A percentile compares a stretch with the other conserved stretches of the same genome.
phyloP scores from a whole-genome alignment of 2,888 invertebrate genomes.

The Philaethria dido region DNA sequence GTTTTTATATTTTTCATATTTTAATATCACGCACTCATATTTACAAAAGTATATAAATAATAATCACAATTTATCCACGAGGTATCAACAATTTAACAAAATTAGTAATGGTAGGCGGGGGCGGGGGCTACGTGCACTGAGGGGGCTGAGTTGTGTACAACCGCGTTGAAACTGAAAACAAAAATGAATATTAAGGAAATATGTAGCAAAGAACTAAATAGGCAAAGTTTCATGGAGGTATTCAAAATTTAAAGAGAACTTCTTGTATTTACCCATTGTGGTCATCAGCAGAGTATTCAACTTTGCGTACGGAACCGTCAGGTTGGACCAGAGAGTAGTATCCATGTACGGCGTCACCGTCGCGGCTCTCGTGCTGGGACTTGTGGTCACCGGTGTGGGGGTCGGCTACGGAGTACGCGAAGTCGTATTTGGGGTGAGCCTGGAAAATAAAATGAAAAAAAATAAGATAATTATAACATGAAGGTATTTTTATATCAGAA shows the following conservation, averaged over 20 bases:
- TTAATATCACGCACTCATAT: slow-evolving; percentile 32
- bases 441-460: slow-evolving; percentile 32
- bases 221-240: neutral
- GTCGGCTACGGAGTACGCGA: slow-evolving; percentile 72
- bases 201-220: neutral
- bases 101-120: slow-evolving; percentile 43
- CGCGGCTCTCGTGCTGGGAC: slow-evolving; percentile 66
- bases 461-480: neutral
- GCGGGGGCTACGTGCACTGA: slow-evolving; percentile 60
- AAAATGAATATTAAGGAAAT: slow-evolving; percentile 5
- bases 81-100: slow-evolving; percentile 12
- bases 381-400: slow-evolving; percentile 79
- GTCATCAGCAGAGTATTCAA: slow-evolving; percentile 66
- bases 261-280: slow-evolving; percentile 62
- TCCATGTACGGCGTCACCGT: slow-evolving; percentile 77
- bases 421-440: slow-evolving; percentile 62
- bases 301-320: slow-evolving; percentile 70
- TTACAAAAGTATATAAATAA: slow-evolving; percentile 33
- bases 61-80: slow-evolving; percentile 9
- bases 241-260: neutral
- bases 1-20: slow-evolving; percentile 17
- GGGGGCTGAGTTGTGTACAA: slow-evolving; percentile 74
- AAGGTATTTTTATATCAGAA: no score
- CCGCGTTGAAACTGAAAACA: slow-evolving; percentile 71
- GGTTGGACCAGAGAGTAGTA: slow-evolving; percentile 79